Evolutionary conservation across 2,888 invertebrate species (phyloP).

Genomic region (Erebia epiphron): DNA sequence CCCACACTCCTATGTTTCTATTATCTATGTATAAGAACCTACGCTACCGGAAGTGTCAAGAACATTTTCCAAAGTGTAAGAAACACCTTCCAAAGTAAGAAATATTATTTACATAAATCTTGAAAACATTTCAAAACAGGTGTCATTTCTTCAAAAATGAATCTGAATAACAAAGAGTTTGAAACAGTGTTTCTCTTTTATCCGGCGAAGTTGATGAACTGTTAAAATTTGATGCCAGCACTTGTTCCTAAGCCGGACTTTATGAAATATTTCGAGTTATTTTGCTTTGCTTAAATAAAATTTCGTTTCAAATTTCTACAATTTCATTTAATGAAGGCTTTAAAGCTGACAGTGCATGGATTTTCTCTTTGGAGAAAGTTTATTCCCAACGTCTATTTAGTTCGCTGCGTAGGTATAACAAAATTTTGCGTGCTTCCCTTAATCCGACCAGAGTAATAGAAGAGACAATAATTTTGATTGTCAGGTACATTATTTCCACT

Average conservation of each 20-base stretch:
- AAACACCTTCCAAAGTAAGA: neutral
- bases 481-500: too few species aligned
- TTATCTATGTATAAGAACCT: too few species aligned
- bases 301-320: conserved; percentile 1
- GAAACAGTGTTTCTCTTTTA: neutral
- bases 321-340: neutral
- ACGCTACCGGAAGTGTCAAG: neutral
- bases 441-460: neutral
- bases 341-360: conserved; percentile 6
- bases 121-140: conserved; percentile 2
- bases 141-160: conserved; percentile 10
- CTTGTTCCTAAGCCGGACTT: conserved; percentile 8
- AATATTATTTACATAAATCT: neutral
- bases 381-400: neutral
- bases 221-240: conserved; percentile 10
- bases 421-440: neutral
- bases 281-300: neutral
- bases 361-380: conserved; percentile 5
- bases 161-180: conserved; percentile 18
- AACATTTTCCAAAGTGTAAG: neutral
- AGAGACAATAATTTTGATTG: too few species aligned
- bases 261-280: conserved; percentile 3
- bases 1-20: too few species aligned
- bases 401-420: neutral
- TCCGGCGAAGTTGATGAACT: conserved; percentile 6